phyloP scores from a whole-genome alignment of 2,888 invertebrate species.

The Melanotus villosus region DNA sequence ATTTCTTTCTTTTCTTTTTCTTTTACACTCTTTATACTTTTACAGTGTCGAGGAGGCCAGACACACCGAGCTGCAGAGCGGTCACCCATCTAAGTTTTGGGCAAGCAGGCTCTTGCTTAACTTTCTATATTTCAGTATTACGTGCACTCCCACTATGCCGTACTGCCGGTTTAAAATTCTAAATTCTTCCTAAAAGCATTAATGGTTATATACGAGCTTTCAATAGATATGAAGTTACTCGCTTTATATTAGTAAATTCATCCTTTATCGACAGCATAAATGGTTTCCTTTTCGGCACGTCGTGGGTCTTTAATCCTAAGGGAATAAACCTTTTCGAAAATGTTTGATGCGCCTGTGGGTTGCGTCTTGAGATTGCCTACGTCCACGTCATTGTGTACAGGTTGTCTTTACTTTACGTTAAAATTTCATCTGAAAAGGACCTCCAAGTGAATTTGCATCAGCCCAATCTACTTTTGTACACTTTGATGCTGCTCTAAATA shows the following conservation, averaged over 20 bases:
- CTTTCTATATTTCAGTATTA: too few species aligned
- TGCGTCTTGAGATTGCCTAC: not conserved
- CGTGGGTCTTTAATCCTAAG: not conserved
- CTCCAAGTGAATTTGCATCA: not conserved
- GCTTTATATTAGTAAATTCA: not conserved
- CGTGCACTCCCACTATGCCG: too few species aligned
- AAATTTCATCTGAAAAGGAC: not conserved
- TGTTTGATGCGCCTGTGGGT: not conserved
- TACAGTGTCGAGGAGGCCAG: too few species aligned
- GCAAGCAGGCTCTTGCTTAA: too few species aligned
- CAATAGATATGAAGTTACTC: too few species aligned
- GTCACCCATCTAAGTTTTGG: too few species aligned
- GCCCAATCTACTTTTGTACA: not conserved
- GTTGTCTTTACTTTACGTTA: slow-evolving; percentile 1
- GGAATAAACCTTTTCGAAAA: slow-evolving; percentile 2
- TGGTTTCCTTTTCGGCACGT: not conserved
- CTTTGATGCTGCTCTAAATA: not conserved
- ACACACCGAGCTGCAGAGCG: too few species aligned
- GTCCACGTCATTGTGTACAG: not conserved
- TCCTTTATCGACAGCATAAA: not conserved
- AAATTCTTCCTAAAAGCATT: too few species aligned
- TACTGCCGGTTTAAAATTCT: too few species aligned
- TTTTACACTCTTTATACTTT: too few species aligned
- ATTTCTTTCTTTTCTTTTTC: too few species aligned
- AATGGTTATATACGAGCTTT: too few species aligned